Conservation (phyloP, 2,797 vertebrate genomes). For the Sebastes trivittatus region DNA sequence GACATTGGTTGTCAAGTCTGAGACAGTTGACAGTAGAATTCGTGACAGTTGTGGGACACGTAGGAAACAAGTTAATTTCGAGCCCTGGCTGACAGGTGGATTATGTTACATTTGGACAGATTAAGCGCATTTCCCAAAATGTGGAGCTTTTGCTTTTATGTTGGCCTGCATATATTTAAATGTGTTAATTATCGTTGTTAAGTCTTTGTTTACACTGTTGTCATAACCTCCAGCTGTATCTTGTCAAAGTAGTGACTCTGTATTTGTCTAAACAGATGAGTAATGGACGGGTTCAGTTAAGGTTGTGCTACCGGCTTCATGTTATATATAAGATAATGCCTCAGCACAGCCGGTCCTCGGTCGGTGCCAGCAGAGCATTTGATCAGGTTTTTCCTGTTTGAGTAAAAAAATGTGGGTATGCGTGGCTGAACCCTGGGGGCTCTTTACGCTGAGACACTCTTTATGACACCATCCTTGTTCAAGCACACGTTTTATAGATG, state of each 20-base stretch:
- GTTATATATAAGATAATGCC: neutral
- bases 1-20: no score
- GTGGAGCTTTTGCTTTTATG: neutral
- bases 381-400: constrained; percentile 27
- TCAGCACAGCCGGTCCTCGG: neutral
- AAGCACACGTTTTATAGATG: constrained; percentile 63
- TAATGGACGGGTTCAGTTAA: neutral
- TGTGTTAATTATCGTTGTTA: neutral
- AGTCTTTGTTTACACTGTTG: neutral
- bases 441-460: constrained; percentile 38
- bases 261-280: neutral
- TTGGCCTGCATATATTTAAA: neutral
- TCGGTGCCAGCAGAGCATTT: constrained; percentile 7
- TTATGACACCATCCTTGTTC: constrained; percentile 57
- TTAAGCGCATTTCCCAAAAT: neutral
- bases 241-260: neutral
- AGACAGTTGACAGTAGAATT: no score
- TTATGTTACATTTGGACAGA: no score
- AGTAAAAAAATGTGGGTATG: constrained; percentile 15
- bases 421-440: constrained; percentile 14
- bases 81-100: no score
- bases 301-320: neutral
- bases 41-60: no score
- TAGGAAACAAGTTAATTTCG: no score
- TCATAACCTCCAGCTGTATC: neutral